Evolutionary conservation across 2,113 vertebrate species (phyloP), one percentile per base, ranked within the genome.

Genomic region (Verasper variegatus): DNA sequence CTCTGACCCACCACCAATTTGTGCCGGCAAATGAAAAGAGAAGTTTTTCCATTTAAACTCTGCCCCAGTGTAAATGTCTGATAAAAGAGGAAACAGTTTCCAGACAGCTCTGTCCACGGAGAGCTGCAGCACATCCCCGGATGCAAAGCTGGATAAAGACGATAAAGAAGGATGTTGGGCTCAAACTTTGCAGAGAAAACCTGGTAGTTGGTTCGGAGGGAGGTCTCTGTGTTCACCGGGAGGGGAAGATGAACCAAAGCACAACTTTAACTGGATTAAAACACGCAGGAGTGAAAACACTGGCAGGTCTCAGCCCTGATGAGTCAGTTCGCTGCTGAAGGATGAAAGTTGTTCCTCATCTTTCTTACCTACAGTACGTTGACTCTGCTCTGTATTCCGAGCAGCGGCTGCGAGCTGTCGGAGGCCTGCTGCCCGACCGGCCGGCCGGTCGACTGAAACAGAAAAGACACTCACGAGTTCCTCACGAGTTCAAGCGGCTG

Each of bases 361-460:
- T 49, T 63, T 54, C 79, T 60, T 58, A 65, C 62, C 37, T 5
- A 31, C 31, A 31, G 89, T 70, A 9, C 67, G 68, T 57, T 14
- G 52, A 70, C 75, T 55, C 55, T 81, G 74, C 61, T 89, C 85
- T 80, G 70, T 37, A 85, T 86, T 86, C 81, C 26, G 49, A 49
- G 47, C 61, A 40, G 79, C 77, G 65, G 68, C 80, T 69, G 81
- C 76, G 69, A 58, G 68, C 80, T 69, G 81, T 74, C 71, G 67
- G 80, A 72, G 75, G 78, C 74, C 80, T 45, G 76, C 51, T 81
- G 82, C 65, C 82, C 23, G 65, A 65, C 52, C 56, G 49, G 12
- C 74, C 86, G 17, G 15, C 74, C 86, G 17, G 4, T 51, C 3
- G 17, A 72, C 86, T 35, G 5, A 17, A 70, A 66, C 64, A 73